Evolutionary conservation across 23 tunicate genomes (phyloP), one percentile per base, ranked within the genome.

Genomic region (Ciona savignyi): DNA sequence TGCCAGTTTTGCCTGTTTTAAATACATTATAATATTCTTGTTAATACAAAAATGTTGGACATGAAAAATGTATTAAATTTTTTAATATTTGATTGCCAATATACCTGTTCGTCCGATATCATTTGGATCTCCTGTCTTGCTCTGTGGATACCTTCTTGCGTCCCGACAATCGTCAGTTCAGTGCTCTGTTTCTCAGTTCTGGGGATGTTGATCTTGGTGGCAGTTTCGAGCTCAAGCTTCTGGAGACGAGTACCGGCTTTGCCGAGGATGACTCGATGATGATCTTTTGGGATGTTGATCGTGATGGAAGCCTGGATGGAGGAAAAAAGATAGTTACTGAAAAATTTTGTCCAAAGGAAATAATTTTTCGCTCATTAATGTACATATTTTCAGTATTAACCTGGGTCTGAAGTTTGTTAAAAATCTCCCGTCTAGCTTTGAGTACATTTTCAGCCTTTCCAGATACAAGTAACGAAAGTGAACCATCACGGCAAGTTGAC

Each of bases 161-260:
- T 80, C 4, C 99, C 99, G 27, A 66, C 78, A 68, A 95, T 88
- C 23, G 73, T 78, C 74, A 95, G 80, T 28, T 77, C 70, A 9
- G 63, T 80, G 83, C 82, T 90, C 3, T 76, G 67, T 31, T 85
- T 90, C 24, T 83, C 96, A 25, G 78, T 62, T 28, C 90, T 70
- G 0, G 99, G 99, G 4, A 95, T 83, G 67, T 65, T 80, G 82
- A 95, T 95, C 78, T 88, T 95, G 29, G 99, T 85, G 30, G 96
- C 99, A 27, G 99, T 95, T 23, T 95, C 96, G 64, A 80, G 70
- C 72, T 95, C 99, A 27, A 95, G 81, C 69, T 84, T 84, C 70
- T 95, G 80, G 19, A 95, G 70, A 15, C 82, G 67, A 28, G 62
- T 65, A 3, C 96, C 99, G 3, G 78, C 87, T 67, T 88, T 88